A percentile compares a stretch with the other conserved stretches of the same genome.
Conservation (phyloP, 2,888 invertebrate species). For the Brenthis hecate region DNA sequence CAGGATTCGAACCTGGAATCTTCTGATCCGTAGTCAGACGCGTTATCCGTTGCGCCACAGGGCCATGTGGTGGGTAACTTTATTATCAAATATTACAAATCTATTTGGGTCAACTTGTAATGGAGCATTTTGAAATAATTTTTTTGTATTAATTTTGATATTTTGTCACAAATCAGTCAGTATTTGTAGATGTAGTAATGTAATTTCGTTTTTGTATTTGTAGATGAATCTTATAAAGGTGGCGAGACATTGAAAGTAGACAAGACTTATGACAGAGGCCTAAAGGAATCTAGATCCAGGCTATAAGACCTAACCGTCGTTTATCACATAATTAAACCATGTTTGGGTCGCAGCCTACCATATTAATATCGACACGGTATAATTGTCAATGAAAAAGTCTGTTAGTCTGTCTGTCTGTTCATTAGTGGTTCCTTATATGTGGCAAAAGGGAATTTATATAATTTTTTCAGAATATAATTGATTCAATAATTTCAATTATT, state of each 20-base stretch:
- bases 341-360: conserved; percentile 24
- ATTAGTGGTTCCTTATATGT: conserved; percentile 34
- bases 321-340: conserved; percentile 34
- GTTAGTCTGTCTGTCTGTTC: conserved; percentile 32
- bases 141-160: no score
- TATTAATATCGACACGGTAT: conserved; percentile 33
- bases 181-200: no score
- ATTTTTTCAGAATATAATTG: neutral
- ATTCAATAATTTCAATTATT: no score
- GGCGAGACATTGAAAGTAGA: conserved; percentile 7
- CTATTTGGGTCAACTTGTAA: neutral
- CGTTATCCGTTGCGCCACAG: conserved; percentile 87
- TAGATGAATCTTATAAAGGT: neutral
- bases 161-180: no score
- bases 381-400: conserved; percentile 34
- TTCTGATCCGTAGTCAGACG: conserved; percentile 88
- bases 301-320: conserved; percentile 16
- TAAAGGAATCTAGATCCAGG: conserved; percentile 14
- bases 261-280: conserved; percentile 12
- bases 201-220: no score
- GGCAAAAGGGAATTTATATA: conserved; percentile 1
- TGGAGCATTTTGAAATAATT: no score
- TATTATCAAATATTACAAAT: neutral
- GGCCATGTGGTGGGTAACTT: conserved; percentile 54
- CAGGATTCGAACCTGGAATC: conserved; percentile 86